These are phyloP conservation scores for Malthinus flaveolus DNA, from an alignment of 2,888 invertebrate genomes.

Conservation along the genomic window DNA sequence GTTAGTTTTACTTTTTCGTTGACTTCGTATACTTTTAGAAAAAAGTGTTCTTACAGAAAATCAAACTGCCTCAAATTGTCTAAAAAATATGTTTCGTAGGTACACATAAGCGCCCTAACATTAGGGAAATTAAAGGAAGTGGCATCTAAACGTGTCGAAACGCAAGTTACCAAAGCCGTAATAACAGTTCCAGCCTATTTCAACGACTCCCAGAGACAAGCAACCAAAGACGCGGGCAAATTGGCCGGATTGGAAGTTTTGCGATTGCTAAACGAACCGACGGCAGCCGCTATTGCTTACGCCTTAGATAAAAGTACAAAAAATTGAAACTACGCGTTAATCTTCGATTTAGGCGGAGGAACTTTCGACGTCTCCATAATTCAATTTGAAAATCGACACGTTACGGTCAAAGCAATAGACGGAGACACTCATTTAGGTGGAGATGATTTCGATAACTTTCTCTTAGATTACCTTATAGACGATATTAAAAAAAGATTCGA, in stretches of 20 bases:
- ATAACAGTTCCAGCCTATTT: conserved; percentile 43
- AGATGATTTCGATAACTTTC: conserved; percentile 94
- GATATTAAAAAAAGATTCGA: neutral
- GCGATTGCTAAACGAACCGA: conserved; percentile 37
- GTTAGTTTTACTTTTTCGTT: conserved; percentile 6
- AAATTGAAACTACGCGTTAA: conserved; percentile 94
- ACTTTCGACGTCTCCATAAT: conserved; percentile 98
- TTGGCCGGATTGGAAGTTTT: conserved; percentile 35
- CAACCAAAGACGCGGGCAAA: conserved; percentile 36
- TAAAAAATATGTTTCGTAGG: no score
- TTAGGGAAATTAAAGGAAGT: conserved; percentile 97
- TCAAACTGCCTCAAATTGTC: no score
- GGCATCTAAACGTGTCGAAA: conserved; percentile 95
- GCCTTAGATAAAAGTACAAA: conserved; percentile 96
- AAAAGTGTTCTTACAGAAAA: no score
- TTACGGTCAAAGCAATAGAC: conserved; percentile 88
- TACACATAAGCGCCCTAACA: conserved; percentile 99
- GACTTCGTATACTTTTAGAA: no score
- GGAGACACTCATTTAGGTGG: conserved; percentile 98
- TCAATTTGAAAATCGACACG: conserved; percentile 98
- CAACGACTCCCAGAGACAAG: conserved; percentile 36
- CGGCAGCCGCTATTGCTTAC: conserved; percentile 52
- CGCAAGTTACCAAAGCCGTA: conserved; percentile 58
- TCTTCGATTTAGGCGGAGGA: conserved; percentile 98
- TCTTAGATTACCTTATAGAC: neutral